phyloP scores from a whole-genome alignment of 2,888 invertebrate species.

The Tyria jacobaeae region DNA sequence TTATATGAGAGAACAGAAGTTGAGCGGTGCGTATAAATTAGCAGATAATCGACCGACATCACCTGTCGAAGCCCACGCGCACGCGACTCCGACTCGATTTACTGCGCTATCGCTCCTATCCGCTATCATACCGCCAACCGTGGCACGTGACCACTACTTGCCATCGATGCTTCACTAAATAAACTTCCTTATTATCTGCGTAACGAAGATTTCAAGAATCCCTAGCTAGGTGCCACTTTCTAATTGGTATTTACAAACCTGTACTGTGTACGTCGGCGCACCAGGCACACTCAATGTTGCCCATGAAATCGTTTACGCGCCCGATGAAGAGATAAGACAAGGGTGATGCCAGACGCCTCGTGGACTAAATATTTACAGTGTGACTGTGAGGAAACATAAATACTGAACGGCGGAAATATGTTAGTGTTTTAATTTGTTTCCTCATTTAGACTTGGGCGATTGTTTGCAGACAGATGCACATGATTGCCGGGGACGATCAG shows the following conservation, averaged over 20 bases:
- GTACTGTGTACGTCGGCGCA: conserved; percentile 69
- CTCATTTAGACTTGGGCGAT: conserved; percentile 71
- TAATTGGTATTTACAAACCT: conserved; percentile 74
- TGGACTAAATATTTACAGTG: conserved; percentile 83
- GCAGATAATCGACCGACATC: conserved; percentile 78
- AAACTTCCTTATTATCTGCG: conserved; percentile 66
- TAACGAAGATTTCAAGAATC: conserved; percentile 67
- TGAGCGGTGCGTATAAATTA: conserved; percentile 80
- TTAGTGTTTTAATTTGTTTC: conserved; percentile 82
- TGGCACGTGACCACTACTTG: conserved; percentile 63
- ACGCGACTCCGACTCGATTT: conserved; percentile 64
- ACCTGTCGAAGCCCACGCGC: conserved; percentile 75
- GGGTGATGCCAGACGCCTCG: conserved; percentile 78
- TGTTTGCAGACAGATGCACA: conserved; percentile 44
- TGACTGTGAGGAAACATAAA: conserved; percentile 82
- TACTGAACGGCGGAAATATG: conserved; percentile 77
- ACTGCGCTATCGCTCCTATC: conserved; percentile 49
- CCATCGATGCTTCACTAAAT: conserved; percentile 62
- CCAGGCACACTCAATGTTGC: conserved; percentile 54
- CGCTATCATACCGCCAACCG: conserved; percentile 19
- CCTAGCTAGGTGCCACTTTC: conserved; percentile 68
- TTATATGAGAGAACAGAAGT: conserved; percentile 80
- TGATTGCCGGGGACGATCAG: conserved; percentile 41
- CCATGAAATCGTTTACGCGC: conserved; percentile 69
- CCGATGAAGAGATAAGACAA: conserved; percentile 77